These are phyloP conservation scores for Tigriopus californicus DNA, from an alignment of 2,888 invertebrate genomes.

Conservation along the genomic window DNA sequence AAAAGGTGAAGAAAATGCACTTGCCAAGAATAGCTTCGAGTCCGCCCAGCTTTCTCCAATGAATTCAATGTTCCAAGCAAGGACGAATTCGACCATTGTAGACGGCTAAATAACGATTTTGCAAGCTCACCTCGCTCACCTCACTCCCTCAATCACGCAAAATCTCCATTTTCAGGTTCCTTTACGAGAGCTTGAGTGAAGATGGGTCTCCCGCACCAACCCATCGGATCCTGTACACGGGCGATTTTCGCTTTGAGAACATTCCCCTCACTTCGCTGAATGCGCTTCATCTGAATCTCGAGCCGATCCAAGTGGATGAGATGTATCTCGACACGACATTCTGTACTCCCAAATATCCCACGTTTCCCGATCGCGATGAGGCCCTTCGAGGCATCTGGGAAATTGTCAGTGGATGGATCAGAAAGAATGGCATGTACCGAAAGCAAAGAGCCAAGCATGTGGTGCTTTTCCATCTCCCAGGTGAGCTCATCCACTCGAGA, in stretches of 20 bases:
- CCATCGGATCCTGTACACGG: constrained; percentile 8
- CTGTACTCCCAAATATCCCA: constrained; percentile 1
- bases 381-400: constrained; percentile 1
- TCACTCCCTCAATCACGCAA: too few species aligned
- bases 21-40: too few species aligned
- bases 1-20: too few species aligned
- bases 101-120: too few species aligned
- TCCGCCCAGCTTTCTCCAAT: too few species aligned
- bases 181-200: too few species aligned
- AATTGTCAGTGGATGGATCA: neutral
- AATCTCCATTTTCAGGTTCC: too few species aligned
- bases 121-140: too few species aligned
- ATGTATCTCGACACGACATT: constrained; percentile 16
- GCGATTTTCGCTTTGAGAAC: constrained; percentile 14
- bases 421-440: constrained; percentile 13
- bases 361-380: constrained; percentile 11
- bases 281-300: neutral
- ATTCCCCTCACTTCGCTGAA: neutral
- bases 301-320: constrained; percentile 3
- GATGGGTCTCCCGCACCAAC: neutral
- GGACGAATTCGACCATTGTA: too few species aligned
- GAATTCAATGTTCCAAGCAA: too few species aligned
- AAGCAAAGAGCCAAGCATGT: constrained; percentile 4
- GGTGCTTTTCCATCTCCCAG: constrained; percentile 5
- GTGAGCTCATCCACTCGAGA: too few species aligned